phyloP scores from a whole-genome alignment of 2,113 vertebrate species.

The Rhinogobius similis region DNA sequence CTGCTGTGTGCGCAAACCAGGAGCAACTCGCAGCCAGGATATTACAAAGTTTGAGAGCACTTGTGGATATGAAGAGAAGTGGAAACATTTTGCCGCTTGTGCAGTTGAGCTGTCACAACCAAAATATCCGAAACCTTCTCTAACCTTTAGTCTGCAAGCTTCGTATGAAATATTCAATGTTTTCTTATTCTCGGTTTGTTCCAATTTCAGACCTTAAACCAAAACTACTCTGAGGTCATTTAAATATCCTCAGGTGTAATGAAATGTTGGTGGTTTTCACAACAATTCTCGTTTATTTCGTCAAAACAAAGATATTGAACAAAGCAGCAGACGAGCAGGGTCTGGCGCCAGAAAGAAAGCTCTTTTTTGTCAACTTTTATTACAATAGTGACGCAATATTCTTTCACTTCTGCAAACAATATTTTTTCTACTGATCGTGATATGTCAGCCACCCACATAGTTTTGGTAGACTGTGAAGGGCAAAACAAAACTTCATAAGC shows the following conservation, averaged over 20 bases:
- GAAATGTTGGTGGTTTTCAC: not conserved
- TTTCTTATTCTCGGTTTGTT: not conserved
- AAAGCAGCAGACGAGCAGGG: not conserved
- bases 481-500: too few relatives aligned
- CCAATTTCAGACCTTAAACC: not conserved
- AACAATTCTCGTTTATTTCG: not conserved
- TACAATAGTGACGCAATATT: not conserved
- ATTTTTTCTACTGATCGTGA: too few relatives aligned
- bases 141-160: not conserved
- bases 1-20: not conserved
- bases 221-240: not conserved
- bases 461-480: too few relatives aligned
- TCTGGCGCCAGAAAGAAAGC: not conserved
- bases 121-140: not conserved
- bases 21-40: not conserved
- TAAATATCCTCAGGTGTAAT: slow-evolving; percentile 1
- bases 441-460: too few relatives aligned
- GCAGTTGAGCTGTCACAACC: not conserved
- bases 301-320: not conserved
- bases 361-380: not conserved
- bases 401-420: not conserved
- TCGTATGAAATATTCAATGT: not conserved
- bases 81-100: not conserved
- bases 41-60: not conserved
- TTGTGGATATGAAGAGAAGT: not conserved